Evolutionary conservation across 2,113 vertebrate genomes (phyloP).

Genomic region (Andinoacara biseriatus): DNA sequence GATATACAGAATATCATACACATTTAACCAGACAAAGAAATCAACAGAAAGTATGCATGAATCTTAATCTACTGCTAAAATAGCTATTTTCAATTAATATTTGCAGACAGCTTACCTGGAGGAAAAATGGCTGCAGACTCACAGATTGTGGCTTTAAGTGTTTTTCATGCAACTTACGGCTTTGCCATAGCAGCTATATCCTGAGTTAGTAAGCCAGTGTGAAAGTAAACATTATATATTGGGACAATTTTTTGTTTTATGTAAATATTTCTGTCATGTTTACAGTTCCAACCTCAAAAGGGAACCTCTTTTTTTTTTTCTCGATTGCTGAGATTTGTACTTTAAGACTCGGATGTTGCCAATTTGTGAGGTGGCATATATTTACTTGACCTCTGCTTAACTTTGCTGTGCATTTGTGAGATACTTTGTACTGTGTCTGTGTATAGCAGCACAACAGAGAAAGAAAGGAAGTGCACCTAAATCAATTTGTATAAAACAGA

Average conservation of each 20-base stretch:
- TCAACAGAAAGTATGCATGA: not conserved
- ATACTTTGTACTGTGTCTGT: not conserved
- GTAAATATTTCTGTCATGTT: not conserved
- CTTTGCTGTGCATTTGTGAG: not conserved
- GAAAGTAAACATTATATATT: not conserved
- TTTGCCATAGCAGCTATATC: not conserved
- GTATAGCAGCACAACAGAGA: not conserved
- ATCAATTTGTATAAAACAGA: not conserved
- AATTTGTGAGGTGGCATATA: not conserved
- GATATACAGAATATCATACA: not conserved
- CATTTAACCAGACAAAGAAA: not conserved
- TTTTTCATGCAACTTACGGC: not conserved
- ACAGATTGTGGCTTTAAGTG: not conserved
- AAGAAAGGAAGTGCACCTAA: not conserved
- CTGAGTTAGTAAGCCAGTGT: not conserved
- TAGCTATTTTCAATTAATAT: not conserved
- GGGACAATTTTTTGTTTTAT: not conserved
- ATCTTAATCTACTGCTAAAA: not conserved
- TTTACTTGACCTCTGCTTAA: not conserved
- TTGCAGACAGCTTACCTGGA: not conserved
- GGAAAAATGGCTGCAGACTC: conserved; percentile 3
- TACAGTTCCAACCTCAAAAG: not conserved
- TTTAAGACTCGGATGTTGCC: not conserved
- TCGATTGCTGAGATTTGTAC: not conserved
- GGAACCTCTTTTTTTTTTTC: not conserved